Conservation (phyloP, 2,888 invertebrate genomes). For the Nesidiocoris tenuis region DNA sequence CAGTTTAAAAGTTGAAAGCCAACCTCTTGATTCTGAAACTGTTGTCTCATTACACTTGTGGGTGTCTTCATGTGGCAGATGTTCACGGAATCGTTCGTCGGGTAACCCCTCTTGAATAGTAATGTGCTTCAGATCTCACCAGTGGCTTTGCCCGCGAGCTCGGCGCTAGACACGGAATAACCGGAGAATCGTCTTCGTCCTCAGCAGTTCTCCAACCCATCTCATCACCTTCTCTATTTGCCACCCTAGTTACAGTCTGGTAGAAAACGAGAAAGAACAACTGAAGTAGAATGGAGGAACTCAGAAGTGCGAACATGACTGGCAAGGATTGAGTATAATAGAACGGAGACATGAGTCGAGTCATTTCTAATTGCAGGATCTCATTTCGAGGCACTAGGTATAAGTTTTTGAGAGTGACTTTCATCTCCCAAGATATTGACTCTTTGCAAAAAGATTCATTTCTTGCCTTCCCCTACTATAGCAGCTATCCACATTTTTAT, state of each 20-base stretch:
- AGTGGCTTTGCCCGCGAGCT: not conserved
- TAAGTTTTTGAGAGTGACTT: no score
- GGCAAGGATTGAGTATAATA: no score
- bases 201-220: not conserved
- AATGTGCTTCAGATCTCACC: constrained; percentile 6
- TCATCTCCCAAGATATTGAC: no score
- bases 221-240: not conserved
- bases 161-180: not conserved
- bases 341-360: no score
- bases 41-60: constrained; percentile 35
- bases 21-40: not conserved
- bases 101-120: constrained; percentile 28
- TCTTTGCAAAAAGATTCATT: no score
- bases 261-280: not conserved
- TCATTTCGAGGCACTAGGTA: no score
- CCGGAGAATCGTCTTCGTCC: not conserved
- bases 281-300: not conserved
- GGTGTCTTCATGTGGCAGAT: constrained; percentile 34
- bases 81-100: constrained; percentile 22
- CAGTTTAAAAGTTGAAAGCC: not conserved
- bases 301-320: no score
- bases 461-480: no score
- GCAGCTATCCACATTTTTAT: no score
- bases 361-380: no score
- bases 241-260: not conserved